Evolutionary conservation across 2,888 invertebrate genomes (phyloP), one percentile per base, ranked within the genome.

Genomic region (Drosophila emarginata): DNA sequence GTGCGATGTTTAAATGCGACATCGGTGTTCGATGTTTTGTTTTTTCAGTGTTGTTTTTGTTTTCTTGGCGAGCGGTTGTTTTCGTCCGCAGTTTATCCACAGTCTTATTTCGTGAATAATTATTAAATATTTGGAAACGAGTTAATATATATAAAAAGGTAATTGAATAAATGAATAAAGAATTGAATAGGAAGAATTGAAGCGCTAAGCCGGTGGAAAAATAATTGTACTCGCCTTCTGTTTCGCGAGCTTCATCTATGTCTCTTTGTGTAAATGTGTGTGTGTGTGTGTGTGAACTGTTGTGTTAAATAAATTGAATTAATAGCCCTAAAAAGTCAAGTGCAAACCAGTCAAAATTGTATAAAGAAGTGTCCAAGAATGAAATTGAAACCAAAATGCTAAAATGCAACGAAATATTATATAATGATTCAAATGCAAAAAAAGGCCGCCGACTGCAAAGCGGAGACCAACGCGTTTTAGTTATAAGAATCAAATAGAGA

Each of bases 401-500:
- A 11, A 45, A 45, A 45, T 21, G 45, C 21, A 45, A 12, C 18
- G 1, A 45, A 45, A 45, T 21, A 45, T 45, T 45, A 45, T 45
- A 45, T 45, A 45, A 45, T 45, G 45, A 45, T 11, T 21, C 18
- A 45, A 45, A 45, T 45, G 45, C 45, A 37, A 45, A 45, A 21
- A 45, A 45, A 21, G 11, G 1, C 45, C 45, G 45, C 40, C 11
- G 32, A 45, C 40, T 45, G 40, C 45, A 21, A 45, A 4, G 21
- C 21, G 18, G 32, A 45, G 15, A 15, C 15, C 45, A 21, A 45
- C 12, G 45, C 21, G 21, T 45, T 45, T 12, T 45, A 45, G 45
- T 45, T 21, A 45, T 14, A 45, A 45, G 45, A 45, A 45, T 45
- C 9, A 45, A 45, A 5, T 45, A 45, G 21, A 45, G 45, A 45